Conservation (phyloP, 64 coral and sea anemone genomes). For the Cladopsammia gracilis region DNA sequence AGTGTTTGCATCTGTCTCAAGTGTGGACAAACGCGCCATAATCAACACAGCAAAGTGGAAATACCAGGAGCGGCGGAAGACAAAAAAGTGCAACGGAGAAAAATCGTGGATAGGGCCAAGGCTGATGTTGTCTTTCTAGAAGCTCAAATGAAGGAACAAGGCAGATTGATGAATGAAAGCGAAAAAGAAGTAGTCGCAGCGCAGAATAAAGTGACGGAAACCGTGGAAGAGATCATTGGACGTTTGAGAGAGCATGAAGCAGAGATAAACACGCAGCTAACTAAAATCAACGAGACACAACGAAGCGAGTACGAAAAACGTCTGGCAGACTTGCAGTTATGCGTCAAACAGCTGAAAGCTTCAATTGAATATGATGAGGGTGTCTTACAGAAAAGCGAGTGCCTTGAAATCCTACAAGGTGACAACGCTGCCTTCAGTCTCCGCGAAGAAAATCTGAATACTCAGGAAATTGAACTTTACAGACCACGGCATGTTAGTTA, state of each 20-base stretch:
- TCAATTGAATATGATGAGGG: not conserved
- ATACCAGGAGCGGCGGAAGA: conserved; percentile 13
- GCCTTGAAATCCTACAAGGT: not conserved
- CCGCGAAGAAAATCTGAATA: not conserved
- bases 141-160: not conserved
- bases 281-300: not conserved
- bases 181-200: not conserved
- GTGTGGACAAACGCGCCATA: conserved; percentile 7
- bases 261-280: not conserved
- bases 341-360: not conserved
- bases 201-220: not conserved
- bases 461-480: not conserved
- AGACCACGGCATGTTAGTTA: not conserved
- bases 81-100: not conserved
- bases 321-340: not conserved
- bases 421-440: not conserved
- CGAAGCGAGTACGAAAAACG: not conserved
- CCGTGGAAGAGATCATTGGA: not conserved
- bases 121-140: not conserved
- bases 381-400: not conserved
- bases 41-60: not conserved
- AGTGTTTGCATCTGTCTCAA: conserved; percentile 17
- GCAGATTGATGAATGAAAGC: not conserved
- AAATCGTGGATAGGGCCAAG: not conserved
- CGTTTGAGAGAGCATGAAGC: conserved; percentile 1